Conservation (phyloP, 2,113 vertebrate species). For the Marmota monax region DNA sequence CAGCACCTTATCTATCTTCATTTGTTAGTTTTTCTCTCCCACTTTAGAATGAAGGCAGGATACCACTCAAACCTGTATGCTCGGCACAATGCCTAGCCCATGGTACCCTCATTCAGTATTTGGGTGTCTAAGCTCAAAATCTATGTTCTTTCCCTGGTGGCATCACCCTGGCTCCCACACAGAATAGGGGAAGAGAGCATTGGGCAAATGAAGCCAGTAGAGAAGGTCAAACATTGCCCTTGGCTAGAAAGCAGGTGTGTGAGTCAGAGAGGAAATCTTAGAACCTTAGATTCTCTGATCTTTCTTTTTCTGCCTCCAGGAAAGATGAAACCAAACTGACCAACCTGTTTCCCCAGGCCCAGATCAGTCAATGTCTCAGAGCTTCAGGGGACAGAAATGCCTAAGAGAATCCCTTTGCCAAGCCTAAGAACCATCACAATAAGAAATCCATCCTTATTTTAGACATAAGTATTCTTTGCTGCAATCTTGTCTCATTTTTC, state of each 20-base stretch:
- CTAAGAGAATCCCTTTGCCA: not conserved
- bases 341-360: not conserved
- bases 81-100: not conserved
- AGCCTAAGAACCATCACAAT: slow-evolving; percentile 12
- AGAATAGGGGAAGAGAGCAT: not conserved
- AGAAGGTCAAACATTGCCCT: not conserved
- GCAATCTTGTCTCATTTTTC: slow-evolving; percentile 56
- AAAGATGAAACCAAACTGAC: slow-evolving; percentile 1
- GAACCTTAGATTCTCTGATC: not conserved
- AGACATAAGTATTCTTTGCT: slow-evolving; percentile 42
- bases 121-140: not conserved
- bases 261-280: not conserved
- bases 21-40: not conserved
- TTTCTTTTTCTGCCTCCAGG: slow-evolving; percentile 18
- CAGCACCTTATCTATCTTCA: not conserved
- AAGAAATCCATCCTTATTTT: slow-evolving; percentile 25
- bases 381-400: not conserved
- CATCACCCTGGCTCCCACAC: not conserved
- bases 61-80: not conserved
- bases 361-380: not conserved
- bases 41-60: not conserved
- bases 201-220: not conserved
- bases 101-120: not conserved
- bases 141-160: not conserved
- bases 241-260: not conserved